Base-by-base conservation (phyloP, 1,140 invertebrate genomes). In the Psilanteris sp. region DNA sequence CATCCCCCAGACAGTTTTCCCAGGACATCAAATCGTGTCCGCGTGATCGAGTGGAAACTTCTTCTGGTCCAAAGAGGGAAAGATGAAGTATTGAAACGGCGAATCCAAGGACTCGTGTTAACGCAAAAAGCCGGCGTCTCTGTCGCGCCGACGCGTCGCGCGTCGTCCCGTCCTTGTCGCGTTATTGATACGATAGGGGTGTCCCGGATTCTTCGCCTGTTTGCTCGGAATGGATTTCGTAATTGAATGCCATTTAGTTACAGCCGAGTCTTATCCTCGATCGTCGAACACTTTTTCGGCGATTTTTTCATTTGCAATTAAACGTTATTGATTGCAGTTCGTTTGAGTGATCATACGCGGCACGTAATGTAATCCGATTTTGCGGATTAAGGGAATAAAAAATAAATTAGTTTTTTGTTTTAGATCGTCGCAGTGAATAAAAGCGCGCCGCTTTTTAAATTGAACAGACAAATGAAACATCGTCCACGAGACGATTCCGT, bases 1-100 rank as follows among this genome's bases (percentile, higher is more conserved):
- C 22, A 15, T 9, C 13, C 4, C 13, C 16, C 4, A 34, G 68
- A 44, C 71, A 70, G 48, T 77, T 72, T 61, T 66, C 73, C 55
- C 32, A 34, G 18, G 59, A 61, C 29, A 75, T 78, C 81, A 71
- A 79, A 83, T 81, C 75, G 79, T 62, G 77, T 80, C 55, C 80
- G 80, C 44, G 26, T 79, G 70, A 82, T 83, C 64, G 73, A 81
- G 46, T 68, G 73, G 72, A 64, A 72, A 78, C 71, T 75, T 72
- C 39, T 59, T 75, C 61, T 62, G 37, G 22, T 57, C 11, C 18
- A 46, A 37, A 46, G 22, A 57, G 62, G 43, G 59, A 52, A 41
- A 57, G 37, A 62, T 62, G 57, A 62, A 62, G 57, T 62, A 41
- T 41, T 41, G 48, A 61, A 22, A 18, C 11, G 8, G 13, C 18